phyloP scores from a whole-genome alignment of 2,797 vertebrate species.

The Remorina albescens region DNA sequence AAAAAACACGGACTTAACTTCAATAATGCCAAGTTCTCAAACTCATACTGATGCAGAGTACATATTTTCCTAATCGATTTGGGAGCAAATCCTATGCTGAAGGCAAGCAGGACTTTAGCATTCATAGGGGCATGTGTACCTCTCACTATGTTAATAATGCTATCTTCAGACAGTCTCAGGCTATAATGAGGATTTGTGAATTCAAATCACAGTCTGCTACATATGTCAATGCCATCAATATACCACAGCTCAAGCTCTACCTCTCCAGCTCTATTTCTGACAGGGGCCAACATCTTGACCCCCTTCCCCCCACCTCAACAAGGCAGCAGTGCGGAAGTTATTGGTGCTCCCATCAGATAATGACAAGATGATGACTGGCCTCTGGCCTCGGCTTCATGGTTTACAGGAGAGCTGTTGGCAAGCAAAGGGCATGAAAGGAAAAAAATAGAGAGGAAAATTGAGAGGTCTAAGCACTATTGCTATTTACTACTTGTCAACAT shows the following conservation, averaged over 20 bases:
- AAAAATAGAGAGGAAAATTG: constrained; percentile 46
- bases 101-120: constrained; percentile 79
- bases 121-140: constrained; percentile 73
- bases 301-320: constrained; percentile 32
- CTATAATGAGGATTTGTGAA: constrained; percentile 80
- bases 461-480: constrained; percentile 32
- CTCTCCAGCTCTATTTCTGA: constrained; percentile 62
- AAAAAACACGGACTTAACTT: constrained; percentile 68
- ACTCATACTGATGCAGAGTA: constrained; percentile 82
- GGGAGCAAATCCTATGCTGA: constrained; percentile 74
- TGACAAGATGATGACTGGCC: constrained; percentile 76
- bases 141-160: constrained; percentile 80
- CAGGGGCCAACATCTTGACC: constrained; percentile 64
- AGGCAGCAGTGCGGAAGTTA: constrained; percentile 67
- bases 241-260: constrained; percentile 46
- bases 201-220: constrained; percentile 80
- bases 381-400: constrained; percentile 60
- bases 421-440: constrained; percentile 46
- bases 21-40: constrained; percentile 73
- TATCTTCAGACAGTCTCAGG: constrained; percentile 72
- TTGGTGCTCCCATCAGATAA: constrained; percentile 70
- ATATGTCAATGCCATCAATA: constrained; percentile 82
- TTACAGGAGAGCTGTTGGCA: constrained; percentile 65
- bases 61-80: constrained; percentile 86
- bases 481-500: constrained; percentile 64